A percentile compares a stretch with the other conserved stretches of the same genome.
Evolutionary conservation across 92 coral and sea anemone species (phyloP).

Genomic region (Palythoa grandiflora): DNA sequence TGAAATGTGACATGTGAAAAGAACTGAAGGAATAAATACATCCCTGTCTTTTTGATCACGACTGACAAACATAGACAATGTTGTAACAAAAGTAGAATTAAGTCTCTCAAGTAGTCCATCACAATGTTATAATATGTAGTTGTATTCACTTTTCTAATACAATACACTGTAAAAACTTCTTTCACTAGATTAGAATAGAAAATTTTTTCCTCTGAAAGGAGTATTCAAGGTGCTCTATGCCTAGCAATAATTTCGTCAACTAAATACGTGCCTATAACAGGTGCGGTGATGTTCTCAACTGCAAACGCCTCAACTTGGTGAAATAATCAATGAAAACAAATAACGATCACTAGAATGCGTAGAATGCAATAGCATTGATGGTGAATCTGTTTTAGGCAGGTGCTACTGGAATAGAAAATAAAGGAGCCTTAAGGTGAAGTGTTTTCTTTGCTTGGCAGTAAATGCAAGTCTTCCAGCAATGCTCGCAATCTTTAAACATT

Average conservation of each 20-base stretch:
- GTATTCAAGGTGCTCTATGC: neutral
- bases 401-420: slow-evolving; percentile 59
- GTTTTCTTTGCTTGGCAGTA: slow-evolving; percentile 17
- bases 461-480: neutral
- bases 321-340: neutral
- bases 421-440: slow-evolving; percentile 44
- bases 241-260: neutral
- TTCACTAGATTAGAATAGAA: neutral
- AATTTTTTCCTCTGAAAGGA: neutral
- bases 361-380: too few species aligned
- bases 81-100: slow-evolving; percentile 42
- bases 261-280: slow-evolving; percentile 23
- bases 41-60: slow-evolving; percentile 62
- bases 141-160: neutral
- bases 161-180: neutral
- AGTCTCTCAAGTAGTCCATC: slow-evolving; percentile 57
- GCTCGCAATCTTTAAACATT: slow-evolving; percentile 44
- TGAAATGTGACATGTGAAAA: slow-evolving; percentile 54
- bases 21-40: slow-evolving; percentile 36
- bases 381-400: too few species aligned
- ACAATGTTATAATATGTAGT: slow-evolving; percentile 33
- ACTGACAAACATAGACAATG: slow-evolving; percentile 53
- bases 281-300: slow-evolving; percentile 48
- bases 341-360: neutral
- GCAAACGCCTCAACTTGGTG: slow-evolving; percentile 40